A percentile compares a stretch with the other conserved stretches of the same genome.
These are phyloP conservation scores for Guaruba guarouba DNA, from an alignment of 2,113 vertebrate genomes.

Conservation along the genomic window DNA sequence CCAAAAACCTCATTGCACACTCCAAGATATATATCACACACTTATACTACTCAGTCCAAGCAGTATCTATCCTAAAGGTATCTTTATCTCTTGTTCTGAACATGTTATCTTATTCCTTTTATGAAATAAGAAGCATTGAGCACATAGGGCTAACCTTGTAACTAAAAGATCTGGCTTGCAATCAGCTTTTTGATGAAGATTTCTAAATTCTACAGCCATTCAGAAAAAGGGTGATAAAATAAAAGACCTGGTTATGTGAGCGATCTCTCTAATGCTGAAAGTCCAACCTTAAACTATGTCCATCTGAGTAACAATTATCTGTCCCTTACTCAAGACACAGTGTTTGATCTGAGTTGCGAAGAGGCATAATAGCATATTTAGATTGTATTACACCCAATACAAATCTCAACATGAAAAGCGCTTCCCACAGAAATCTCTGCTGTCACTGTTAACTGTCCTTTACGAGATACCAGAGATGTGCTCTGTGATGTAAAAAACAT, in stretches of 20 bases:
- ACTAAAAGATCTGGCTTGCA: not conserved
- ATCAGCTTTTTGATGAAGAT: not conserved
- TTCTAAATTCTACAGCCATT: not conserved
- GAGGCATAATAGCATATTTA: not conserved
- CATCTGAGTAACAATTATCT: not conserved
- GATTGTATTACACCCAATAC: not conserved
- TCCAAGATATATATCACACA: not conserved
- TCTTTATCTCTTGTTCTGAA: not conserved
- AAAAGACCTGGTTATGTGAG: not conserved
- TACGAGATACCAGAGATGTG: not conserved
- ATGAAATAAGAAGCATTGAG: not conserved
- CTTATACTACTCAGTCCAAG: not conserved
- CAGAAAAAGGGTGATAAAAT: not conserved
- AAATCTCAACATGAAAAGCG: not conserved
- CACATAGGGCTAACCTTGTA: not conserved
- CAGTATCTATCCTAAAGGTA: not conserved
- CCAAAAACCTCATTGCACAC: not conserved
- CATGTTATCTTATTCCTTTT: not conserved
- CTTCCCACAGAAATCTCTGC: not conserved
- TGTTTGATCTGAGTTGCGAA: not conserved
- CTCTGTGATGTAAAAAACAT: not conserved
- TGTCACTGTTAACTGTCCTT: not conserved
- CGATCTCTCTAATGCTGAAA: not conserved
- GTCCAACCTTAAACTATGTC: not conserved
- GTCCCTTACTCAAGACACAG: not conserved